A percentile compares a stretch with the other conserved stretches of the same genome.
phyloP scores from a whole-genome alignment of 1,140 invertebrate species.

The Drosophila sucinea region DNA sequence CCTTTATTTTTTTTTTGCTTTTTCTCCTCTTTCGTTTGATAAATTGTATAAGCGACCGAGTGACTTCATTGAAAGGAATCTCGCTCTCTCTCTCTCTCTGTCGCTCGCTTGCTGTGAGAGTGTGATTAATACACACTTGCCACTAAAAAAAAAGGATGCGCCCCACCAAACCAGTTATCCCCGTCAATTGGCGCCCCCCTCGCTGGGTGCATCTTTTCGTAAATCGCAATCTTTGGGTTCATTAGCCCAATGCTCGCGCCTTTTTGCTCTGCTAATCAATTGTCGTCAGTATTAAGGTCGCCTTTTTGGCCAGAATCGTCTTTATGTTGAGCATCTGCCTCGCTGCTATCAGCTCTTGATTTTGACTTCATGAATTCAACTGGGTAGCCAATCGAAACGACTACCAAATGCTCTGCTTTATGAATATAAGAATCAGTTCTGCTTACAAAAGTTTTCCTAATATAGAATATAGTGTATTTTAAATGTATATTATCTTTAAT shows the following conservation, averaged over 20 bases:
- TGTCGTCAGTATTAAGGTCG: slow-evolving; percentile 74
- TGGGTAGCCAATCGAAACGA: not conserved
- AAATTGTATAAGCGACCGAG: slow-evolving; percentile 50
- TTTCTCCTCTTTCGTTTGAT: slow-evolving; percentile 60
- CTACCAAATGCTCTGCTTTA: slow-evolving; percentile 14
- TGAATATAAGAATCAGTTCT: no score
- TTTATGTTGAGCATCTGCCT: not conserved
- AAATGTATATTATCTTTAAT: no score
- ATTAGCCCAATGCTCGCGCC: slow-evolving; percentile 66
- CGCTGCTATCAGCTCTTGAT: slow-evolving; percentile 52
- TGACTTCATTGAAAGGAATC: slow-evolving; percentile 13
- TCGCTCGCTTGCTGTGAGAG: not conserved
- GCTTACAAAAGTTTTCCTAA: no score
- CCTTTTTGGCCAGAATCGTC: slow-evolving; percentile 19
- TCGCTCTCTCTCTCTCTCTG: not conserved
- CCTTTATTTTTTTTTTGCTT: slow-evolving; percentile 2
- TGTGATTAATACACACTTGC: slow-evolving; percentile 13
- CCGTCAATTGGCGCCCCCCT: not conserved
- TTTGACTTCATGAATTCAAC: not conserved
- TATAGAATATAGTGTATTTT: no score
- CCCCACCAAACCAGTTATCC: not conserved
- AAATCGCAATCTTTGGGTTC: slow-evolving; percentile 27
- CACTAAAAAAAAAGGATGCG: not conserved
- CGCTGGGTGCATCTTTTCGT: not conserved
- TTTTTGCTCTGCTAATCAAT: slow-evolving; percentile 72